Conservation (phyloP, 2,113 vertebrate species). For the Chaetorhynchus papuensis region DNA sequence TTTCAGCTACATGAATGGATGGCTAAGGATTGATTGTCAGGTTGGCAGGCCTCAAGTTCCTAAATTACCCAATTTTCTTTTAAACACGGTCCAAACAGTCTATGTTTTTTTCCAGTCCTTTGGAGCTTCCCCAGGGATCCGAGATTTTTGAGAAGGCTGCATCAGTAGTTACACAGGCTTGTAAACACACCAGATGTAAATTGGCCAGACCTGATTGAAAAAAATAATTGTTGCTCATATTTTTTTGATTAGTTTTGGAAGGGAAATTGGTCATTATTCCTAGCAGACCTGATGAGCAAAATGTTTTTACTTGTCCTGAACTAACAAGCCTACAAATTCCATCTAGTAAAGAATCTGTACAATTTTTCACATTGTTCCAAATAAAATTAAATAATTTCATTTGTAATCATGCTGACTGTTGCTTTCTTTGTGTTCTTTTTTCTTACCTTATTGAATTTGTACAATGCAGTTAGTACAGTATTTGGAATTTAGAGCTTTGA, state of each 20-base stretch:
- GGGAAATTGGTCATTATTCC: neutral
- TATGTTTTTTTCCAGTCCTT: neutral
- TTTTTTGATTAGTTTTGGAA: neutral
- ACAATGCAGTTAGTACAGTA: neutral
- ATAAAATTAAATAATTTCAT: neutral
- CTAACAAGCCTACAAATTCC: neutral
- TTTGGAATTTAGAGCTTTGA: conserved; percentile 1
- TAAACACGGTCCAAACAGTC: neutral
- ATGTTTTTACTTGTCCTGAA: neutral
- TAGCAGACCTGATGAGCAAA: neutral
- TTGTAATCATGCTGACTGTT: neutral
- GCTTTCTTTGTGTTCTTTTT: neutral
- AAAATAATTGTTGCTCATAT: neutral
- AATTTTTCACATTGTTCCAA: neutral
- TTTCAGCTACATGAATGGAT: neutral
- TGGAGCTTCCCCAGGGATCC: neutral
- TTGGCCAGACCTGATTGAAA: neutral
- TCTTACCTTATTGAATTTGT: conserved; percentile 18
- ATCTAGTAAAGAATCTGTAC: neutral
- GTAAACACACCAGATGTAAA: neutral
- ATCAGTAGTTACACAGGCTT: neutral
- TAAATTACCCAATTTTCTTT: neutral
- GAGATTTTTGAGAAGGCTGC: neutral
- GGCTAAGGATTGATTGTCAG: neutral
- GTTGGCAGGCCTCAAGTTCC: neutral